Percentiles rank a stretch among this genome's conserved stretches.
These are phyloP conservation scores for Cryptotis parvus DNA, from an alignment of 2,113 vertebrate genomes.

Conservation along the genomic window DNA sequence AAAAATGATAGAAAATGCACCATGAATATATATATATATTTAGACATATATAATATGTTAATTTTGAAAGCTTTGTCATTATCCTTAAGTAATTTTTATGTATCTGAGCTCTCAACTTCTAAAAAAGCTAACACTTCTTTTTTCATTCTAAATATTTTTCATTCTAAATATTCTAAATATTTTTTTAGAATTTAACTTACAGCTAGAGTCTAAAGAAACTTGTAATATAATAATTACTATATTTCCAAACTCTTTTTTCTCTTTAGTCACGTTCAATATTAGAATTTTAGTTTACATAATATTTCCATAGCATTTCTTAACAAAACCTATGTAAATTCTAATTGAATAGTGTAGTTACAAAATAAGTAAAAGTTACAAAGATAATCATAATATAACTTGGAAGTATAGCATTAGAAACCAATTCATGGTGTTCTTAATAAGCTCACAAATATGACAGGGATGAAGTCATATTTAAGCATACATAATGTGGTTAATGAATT, in stretches of 20 bases:
- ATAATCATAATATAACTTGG: not conserved
- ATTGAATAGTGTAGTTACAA: not conserved
- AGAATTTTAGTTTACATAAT: not conserved
- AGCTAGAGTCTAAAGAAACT: not conserved
- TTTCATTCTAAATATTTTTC: conserved; percentile 1
- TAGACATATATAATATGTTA: too few relatives aligned
- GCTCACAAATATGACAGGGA: not conserved
- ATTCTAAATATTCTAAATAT: not conserved
- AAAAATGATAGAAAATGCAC: conserved; percentile 50
- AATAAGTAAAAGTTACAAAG: not conserved
- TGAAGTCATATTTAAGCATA: too few relatives aligned
- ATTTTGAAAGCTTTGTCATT: not conserved
- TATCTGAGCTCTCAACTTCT: not conserved
- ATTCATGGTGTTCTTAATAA: not conserved
- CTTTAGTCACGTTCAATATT: not conserved
- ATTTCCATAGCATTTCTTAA: not conserved
- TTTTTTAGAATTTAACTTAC: not conserved
- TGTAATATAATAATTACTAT: not conserved
- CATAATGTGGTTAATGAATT: too few relatives aligned
- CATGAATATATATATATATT: not conserved
- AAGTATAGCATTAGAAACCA: not conserved
- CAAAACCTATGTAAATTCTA: not conserved
- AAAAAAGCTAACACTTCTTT: not conserved
- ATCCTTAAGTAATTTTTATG: conserved; percentile 21
- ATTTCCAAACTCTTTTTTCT: conserved; percentile 12